Base-by-base conservation (phyloP, 1,140 invertebrate species). In the Danaus plexippus region DNA sequence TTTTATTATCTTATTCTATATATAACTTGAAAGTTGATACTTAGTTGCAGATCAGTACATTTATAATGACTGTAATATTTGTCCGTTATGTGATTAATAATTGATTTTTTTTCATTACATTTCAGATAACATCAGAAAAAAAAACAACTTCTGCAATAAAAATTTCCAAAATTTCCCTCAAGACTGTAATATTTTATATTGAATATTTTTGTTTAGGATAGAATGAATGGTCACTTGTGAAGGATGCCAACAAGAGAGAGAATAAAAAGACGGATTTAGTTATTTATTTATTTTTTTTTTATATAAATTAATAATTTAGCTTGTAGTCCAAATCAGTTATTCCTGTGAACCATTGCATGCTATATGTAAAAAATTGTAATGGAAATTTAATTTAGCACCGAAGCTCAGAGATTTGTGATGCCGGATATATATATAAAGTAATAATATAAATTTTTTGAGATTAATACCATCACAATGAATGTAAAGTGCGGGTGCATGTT, bases 161-260 rank as follows among this genome's bases (percentile, higher is more conserved):
- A 77, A 67, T 84, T 86, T 84, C 80, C 79, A 82, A 85, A 80
- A 80, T 80, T 80, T 74, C 71, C 70, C 74, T 74, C 52, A 84
- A 86, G 83, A 86, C 83, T 86, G 83, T 84, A 75, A 70, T 63
- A 73, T 67, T 73, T 67, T 80, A 80, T 71, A 75, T 50, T 69
- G 73, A 73, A 73, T 66, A 75, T 71, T 59, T 72, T 77, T 65
- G 67, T 67, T 57, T 75, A 79, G 69, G 64, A 66, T 71, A 65
- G 62, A 61, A 67, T 71, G 50, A 63, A 66, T 51, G 57, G 66
- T 66, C 54, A 66, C 52, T 61, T 69, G 65, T 63, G 64, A 64
- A 81, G 69, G 64, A 86, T 81, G 80, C 74, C 79, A 82, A 86
- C 61, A 61, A 46, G 83, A 86, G 83, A 86, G 81, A 86, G 83